A percentile compares a stretch with the other conserved stretches of the same genome.
Conservation (phyloP, 2,113 vertebrate species). For the Gadus chalcogrammus region DNA sequence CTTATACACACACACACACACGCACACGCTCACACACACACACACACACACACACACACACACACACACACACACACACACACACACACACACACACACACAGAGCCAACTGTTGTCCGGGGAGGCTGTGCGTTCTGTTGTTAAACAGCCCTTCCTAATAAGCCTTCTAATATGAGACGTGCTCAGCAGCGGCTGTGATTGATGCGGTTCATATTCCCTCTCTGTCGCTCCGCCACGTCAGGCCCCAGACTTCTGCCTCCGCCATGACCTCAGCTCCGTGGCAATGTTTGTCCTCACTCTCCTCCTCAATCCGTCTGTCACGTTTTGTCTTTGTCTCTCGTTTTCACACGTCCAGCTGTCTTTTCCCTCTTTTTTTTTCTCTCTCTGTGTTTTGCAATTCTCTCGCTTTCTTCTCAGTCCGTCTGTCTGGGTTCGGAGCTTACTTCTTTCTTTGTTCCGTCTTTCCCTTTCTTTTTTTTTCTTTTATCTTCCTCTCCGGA, state of each 20-base stretch:
- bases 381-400: neutral
- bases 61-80: neutral
- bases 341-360: neutral
- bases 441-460: no score
- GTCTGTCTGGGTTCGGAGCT: neutral
- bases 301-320: neutral
- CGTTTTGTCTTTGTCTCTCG: neutral
- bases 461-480: no score
- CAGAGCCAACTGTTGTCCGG: neutral
- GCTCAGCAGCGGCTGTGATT: conserved; percentile 4
- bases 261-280: neutral
- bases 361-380: neutral
- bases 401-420: neutral
- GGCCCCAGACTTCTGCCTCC: neutral
- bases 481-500: no score
- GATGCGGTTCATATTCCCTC: conserved; percentile 9
- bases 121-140: no score
- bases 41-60: conserved; percentile 3
- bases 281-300: neutral
- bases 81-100: neutral
- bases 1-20: neutral
- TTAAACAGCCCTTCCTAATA: neutral
- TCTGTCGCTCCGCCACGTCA: neutral
- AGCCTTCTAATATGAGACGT: neutral
- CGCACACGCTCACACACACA: neutral